These are phyloP conservation scores for Grammomys surdaster DNA, from an alignment of 2,113 vertebrate species.

Conservation along the genomic window DNA sequence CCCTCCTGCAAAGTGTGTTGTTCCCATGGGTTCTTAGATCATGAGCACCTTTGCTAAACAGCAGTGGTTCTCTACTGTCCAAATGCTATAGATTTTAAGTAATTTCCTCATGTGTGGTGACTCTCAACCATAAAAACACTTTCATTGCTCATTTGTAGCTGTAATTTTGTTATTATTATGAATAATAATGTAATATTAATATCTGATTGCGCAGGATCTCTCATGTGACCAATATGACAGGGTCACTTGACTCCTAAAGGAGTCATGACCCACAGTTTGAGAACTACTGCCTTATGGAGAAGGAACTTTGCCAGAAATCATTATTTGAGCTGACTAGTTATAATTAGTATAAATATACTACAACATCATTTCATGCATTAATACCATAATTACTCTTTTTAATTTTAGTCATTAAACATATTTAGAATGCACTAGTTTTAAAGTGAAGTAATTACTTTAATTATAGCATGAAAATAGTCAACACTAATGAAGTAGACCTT, in stretches of 20 bases:
- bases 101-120: background rate
- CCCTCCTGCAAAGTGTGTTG: background rate
- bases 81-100: too few relatives aligned
- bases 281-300: background rate
- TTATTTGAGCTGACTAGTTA: slow-evolving; percentile 36
- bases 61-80: background rate
- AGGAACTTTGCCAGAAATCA: background rate
- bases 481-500: background rate
- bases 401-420: slow-evolving; percentile 79
- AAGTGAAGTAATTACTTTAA: slow-evolving; percentile 77
- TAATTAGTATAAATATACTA: slow-evolving; percentile 59
- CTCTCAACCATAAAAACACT: background rate
- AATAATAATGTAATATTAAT: background rate
- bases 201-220: background rate
- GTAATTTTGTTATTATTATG: background rate
- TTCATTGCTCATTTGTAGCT: background rate
- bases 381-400: slow-evolving; percentile 72
- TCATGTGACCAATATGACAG: too few relatives aligned
- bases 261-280: background rate
- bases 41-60: background rate
- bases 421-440: slow-evolving; percentile 75
- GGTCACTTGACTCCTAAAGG: background rate
- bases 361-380: slow-evolving; percentile 69
- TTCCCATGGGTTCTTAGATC: background rate
- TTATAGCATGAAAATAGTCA: slow-evolving; percentile 77